phyloP scores from a whole-genome alignment of 2,113 vertebrate genomes.

The Microtus pennsylvanicus region DNA sequence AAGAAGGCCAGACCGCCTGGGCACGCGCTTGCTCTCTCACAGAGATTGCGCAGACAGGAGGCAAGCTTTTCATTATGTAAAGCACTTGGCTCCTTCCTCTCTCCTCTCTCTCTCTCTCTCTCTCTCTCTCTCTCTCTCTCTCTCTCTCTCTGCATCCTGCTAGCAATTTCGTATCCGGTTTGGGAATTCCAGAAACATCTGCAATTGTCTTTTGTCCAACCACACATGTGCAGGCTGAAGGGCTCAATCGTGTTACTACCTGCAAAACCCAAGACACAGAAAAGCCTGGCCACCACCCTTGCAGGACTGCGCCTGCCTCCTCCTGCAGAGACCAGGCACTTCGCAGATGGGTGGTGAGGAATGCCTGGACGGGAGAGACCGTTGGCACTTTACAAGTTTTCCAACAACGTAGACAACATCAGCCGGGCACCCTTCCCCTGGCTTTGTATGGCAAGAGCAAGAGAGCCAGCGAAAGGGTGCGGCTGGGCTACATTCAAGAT shows the following conservation, averaged over 20 bases:
- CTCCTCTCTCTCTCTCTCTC: background rate
- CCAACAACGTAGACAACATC: background rate
- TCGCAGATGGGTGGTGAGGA: rapidly evolving
- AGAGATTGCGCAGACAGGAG: background rate
- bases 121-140: background rate
- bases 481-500: background rate
- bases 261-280: conserved; percentile 83
- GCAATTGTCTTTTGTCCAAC: conserved; percentile 80
- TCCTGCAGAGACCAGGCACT: background rate
- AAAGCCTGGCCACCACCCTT: conserved; percentile 85
- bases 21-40: background rate
- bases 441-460: background rate
- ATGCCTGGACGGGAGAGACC: background rate
- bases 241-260: conserved; percentile 86
- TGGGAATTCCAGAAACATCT: conserved; percentile 90
- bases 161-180: conserved; percentile 83
- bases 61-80: conserved; percentile 46
- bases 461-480: background rate
- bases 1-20: background rate
- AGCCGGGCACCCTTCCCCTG: rapidly evolving
- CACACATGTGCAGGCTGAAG: conserved; percentile 83
- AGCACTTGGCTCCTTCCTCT: conserved; percentile 72
- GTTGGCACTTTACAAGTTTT: background rate
- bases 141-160: conserved; percentile 81
- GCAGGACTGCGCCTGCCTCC: conserved; percentile 83